phyloP scores from a whole-genome alignment of 1,140 invertebrate species.

The Drosophila miranda region DNA sequence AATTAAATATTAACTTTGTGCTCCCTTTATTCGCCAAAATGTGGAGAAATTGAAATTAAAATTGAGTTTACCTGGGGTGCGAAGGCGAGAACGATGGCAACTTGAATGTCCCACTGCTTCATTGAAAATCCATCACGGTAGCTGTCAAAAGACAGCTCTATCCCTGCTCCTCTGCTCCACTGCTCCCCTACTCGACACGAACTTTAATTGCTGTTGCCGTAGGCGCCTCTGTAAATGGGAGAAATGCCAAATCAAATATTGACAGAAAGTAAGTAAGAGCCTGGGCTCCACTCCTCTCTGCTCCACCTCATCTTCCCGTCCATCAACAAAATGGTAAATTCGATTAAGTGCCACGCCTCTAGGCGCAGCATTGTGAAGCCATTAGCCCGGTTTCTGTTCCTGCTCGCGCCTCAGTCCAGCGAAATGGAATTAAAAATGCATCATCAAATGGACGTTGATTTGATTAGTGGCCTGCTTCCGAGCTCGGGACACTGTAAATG shows the following conservation, averaged over 20 bases:
- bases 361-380: constrained; percentile 46
- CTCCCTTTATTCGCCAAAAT: constrained; percentile 40
- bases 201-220: constrained; percentile 65
- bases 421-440: constrained; percentile 78
- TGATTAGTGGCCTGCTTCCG: constrained; percentile 62
- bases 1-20: constrained; percentile 68
- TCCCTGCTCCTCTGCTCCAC: background rate
- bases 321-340: constrained; percentile 50
- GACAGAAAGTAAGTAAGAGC: constrained; percentile 71
- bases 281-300: constrained; percentile 1
- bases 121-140: constrained; percentile 61
- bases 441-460: constrained; percentile 73
- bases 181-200: background rate
- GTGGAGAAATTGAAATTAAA: constrained; percentile 63
- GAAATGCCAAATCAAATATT: constrained; percentile 78
- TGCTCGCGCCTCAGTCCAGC: constrained; percentile 8
- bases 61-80: constrained; percentile 69
- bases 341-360: constrained; percentile 67
- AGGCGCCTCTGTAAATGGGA: constrained; percentile 50
- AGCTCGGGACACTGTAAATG: constrained; percentile 35
- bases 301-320: no score
- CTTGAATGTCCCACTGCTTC: constrained; percentile 20
- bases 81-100: constrained; percentile 5
- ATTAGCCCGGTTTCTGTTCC: constrained; percentile 42
- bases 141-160: constrained; percentile 41